Base-by-base conservation (phyloP, 1,140 invertebrate species). In the Sarcophaga bullata region DNA sequence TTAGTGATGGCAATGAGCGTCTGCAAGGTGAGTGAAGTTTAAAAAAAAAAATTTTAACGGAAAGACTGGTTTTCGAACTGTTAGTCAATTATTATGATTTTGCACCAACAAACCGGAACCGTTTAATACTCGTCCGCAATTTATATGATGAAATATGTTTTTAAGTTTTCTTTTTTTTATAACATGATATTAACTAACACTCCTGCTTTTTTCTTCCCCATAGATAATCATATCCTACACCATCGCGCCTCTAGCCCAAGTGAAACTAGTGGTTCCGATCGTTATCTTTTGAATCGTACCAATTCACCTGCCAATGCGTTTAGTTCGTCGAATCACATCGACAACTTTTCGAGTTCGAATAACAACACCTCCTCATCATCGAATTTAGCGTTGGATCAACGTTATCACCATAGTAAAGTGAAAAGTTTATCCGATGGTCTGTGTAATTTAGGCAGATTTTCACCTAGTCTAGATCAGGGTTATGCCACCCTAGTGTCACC, bases 401-500 rank as follows among this genome's bases (percentile, higher is more conserved):
- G 82, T n/a, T 83, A 87, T 78, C 85, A 86, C 49, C 87, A 87
- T 82, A 85, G 85, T 82, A 90, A 90, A 85, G 87, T 88, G 76
- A 87, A 88, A 84, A 89, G 86, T 76, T 85, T 90, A 13, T 86
- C 87, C 50, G 88, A 90, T n/a, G 89, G 89, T 37, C 83, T 90
- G 46, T 90, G 88, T 84, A 89, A 89, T 73, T 84, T 90, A 73
- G 89, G 88, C 3, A 86, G 92, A 84, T 90, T 91, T 73, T 91
- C 91, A 82, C 93, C 94, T 47, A 94, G 92, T 84, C 88, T 94
- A 25, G 94, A 95, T 88, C 93, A 95, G 87, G 95, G 95, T 8
- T 95, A 95, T 89, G 94, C 95, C 85, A 95, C 95, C 3, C 89
- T 95, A 62, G 93, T 94, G 2, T 92, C 92, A 17, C 92, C 92